Conservation (phyloP, 2,797 vertebrate genomes). For the Tenualosa thibaudeaui region DNA sequence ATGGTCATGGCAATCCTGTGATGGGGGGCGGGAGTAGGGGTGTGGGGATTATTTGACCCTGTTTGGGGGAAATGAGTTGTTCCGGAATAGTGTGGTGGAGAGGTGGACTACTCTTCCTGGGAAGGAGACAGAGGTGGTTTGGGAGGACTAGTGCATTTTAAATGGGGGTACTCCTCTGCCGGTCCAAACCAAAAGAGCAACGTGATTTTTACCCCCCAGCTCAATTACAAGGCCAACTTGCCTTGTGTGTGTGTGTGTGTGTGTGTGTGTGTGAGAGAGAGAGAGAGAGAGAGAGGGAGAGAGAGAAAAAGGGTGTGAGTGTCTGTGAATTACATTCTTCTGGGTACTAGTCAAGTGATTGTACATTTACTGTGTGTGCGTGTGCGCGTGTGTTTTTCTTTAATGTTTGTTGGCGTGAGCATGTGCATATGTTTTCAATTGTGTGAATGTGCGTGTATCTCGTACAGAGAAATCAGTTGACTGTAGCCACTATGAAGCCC, state of each 20-base stretch:
- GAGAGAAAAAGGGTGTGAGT: constrained; percentile 33
- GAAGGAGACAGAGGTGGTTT: constrained; percentile 35
- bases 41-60: not conserved
- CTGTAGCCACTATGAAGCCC: not conserved
- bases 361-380: constrained; percentile 26
- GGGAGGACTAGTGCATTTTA: not conserved
- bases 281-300: not conserved
- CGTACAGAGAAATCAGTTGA: not conserved
- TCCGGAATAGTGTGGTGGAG: not conserved
- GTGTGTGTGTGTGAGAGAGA: not conserved
- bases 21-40: not conserved
- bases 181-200: not conserved
- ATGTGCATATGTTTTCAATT: constrained; percentile 36
- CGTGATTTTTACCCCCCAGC: not conserved
- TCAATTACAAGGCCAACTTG: constrained; percentile 10
- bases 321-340: not conserved
- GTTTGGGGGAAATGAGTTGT: not conserved
- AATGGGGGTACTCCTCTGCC: not conserved
- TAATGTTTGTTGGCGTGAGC: constrained; percentile 4
- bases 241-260: not conserved
- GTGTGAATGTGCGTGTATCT: constrained; percentile 22
- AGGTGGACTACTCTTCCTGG: not conserved
- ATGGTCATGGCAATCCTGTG: not conserved
- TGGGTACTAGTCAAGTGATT: not conserved
- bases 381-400: constrained; percentile 41